These are phyloP conservation scores for Sterrhoptilus dennistouni DNA, from an alignment of 2,113 vertebrate genomes.

Conservation along the genomic window DNA sequence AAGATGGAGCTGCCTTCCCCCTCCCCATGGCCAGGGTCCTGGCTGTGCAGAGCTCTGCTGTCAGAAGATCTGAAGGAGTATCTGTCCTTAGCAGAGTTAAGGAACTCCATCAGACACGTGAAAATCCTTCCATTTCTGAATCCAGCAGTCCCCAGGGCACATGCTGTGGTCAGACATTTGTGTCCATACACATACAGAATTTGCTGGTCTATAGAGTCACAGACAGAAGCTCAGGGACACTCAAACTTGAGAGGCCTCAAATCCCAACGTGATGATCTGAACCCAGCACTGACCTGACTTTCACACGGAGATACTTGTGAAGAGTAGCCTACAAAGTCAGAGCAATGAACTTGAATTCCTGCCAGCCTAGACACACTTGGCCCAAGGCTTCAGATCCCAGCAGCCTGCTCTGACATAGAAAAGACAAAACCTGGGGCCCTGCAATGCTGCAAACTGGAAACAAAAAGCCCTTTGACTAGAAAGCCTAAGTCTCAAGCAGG, in stretches of 20 bases:
- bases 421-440: not conserved
- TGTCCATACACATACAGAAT: not conserved
- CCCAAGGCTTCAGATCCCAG: not conserved
- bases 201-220: not conserved
- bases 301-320: not conserved
- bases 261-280: rapidly evolving
- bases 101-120: not conserved
- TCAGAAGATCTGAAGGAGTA: not conserved
- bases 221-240: not conserved
- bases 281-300: not conserved
- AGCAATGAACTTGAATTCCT: not conserved
- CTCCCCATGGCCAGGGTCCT: not conserved
- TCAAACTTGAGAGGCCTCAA: not conserved
- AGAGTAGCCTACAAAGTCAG: not conserved
- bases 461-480: not conserved
- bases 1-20: not conserved
- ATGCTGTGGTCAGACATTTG: not conserved
- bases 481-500: not conserved
- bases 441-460: not conserved
- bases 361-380: not conserved
- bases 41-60: not conserved
- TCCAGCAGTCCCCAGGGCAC: not conserved
- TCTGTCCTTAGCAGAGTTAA: not conserved
- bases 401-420: not conserved
- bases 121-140: not conserved